A percentile compares a stretch with the other conserved stretches of the same genome.
These are phyloP conservation scores for Drosophila bocqueti DNA, from an alignment of 1,140 invertebrate species.

Conservation along the genomic window DNA sequence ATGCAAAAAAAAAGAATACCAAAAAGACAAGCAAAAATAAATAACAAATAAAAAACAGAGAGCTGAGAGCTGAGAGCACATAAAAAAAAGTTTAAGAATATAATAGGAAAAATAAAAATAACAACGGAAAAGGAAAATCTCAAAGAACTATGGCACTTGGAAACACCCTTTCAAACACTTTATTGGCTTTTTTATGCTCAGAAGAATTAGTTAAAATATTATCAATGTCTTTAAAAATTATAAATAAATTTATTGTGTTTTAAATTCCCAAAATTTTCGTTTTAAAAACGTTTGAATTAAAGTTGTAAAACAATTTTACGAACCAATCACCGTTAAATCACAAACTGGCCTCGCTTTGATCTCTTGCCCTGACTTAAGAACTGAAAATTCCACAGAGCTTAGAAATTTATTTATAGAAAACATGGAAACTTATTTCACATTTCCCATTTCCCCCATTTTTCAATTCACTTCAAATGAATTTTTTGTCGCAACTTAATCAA, in stretches of 20 bases:
- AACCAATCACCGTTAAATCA: conserved; percentile 9
- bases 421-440: not conserved
- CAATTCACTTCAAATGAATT: conserved; percentile 17
- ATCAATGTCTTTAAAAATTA: not conserved
- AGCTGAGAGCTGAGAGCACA: conserved; percentile 1
- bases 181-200: no score
- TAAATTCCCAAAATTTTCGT: no score
- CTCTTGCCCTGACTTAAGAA: not conserved
- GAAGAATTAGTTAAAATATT: not conserved
- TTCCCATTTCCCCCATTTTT: not conserved
- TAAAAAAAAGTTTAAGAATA: not conserved
- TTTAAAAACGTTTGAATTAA: not conserved
- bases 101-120: not conserved
- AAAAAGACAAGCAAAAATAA: not conserved
- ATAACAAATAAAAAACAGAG: not conserved
- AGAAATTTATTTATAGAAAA: conserved; percentile 52
- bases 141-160: not conserved
- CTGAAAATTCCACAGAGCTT: conserved; percentile 31
- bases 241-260: not conserved
- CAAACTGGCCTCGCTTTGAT: conserved; percentile 20
- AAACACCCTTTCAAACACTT: not conserved
- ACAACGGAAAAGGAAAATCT: not conserved
- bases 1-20: conserved; percentile 9
- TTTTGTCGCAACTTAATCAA: no score
- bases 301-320: not conserved